A percentile compares a stretch with the other conserved stretches of the same genome.
phyloP scores from a whole-genome alignment of 2,888 invertebrate genomes.

The Gryllus longicercus region DNA sequence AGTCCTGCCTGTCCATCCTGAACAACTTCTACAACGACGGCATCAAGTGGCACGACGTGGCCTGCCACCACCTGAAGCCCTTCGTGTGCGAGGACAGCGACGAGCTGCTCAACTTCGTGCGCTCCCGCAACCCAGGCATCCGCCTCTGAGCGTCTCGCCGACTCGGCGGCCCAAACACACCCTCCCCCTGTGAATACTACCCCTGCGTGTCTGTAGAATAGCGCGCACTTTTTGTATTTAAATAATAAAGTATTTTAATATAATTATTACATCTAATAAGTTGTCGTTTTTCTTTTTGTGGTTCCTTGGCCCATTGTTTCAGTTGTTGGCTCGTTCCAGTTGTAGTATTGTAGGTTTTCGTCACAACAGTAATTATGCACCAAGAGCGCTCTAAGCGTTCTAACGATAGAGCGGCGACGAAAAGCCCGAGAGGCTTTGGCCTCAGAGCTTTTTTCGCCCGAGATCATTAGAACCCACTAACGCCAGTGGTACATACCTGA shows the following conservation, averaged over 20 bases:
- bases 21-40: slow-evolving; percentile 91
- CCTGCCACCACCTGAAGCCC: slow-evolving; percentile 80
- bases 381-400: too few species aligned
- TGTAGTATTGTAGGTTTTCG: too few species aligned
- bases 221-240: slow-evolving; percentile 11
- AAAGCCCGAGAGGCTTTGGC: too few species aligned
- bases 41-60: slow-evolving; percentile 83
- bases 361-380: too few species aligned
- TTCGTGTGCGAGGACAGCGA: slow-evolving; percentile 91
- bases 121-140: slow-evolving; percentile 81
- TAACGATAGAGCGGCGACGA: too few species aligned
- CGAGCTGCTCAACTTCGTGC: slow-evolving; percentile 83
- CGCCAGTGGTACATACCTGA: too few species aligned
- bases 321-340: too few species aligned
- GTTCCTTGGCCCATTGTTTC: too few species aligned
- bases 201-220: background rate
- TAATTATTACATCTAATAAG: background rate
- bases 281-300: too few species aligned
- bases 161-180: background rate
- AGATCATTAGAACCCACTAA: too few species aligned
- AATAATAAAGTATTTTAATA: slow-evolving; percentile 11
- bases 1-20: slow-evolving; percentile 81
- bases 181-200: slow-evolving; percentile 35
- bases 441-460: too few species aligned
- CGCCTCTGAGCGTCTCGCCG: slow-evolving; percentile 57